Base-by-base conservation (phyloP, 2,797 vertebrate species). In the Danionella dracula region DNA sequence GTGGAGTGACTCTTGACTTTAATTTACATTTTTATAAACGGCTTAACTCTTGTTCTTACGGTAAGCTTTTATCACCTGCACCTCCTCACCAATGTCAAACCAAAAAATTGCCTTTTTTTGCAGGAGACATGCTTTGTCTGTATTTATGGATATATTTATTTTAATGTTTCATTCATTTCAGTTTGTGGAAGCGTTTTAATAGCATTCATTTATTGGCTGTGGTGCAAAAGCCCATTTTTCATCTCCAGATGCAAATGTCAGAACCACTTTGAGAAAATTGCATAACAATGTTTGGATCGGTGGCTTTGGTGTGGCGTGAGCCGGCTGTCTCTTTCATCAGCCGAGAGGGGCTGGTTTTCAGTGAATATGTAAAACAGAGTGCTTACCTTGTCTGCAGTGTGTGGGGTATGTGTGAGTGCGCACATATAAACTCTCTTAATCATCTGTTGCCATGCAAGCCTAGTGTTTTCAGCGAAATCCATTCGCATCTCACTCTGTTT, bases 261-360 rank as follows among this genome's bases (percentile, higher is more conserved):
- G 45, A 44, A 38, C 27, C 38, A 31, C 61, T 54, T 62, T 64
- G 16, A 57, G 34, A 53, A 63, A 53, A 64, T 54, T 44, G 53
- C 48, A 54, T 38, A 64, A 64, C 48, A 64, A 44, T 64, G 49
- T 53, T 64, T 53, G 48, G 37, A 63, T 63, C 60, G 15, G 60
- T 63, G 37, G 27, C 60, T 31, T 37, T 63, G 37, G 41, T 49
- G 58, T 61, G 19, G 61, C 31, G 61, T 53, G 38, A 64, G 59
- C 45, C 44, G n/a, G 38, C 48, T 34, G 48, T 64, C 61, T 64
- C 45, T 29, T 13, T 19, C 20, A 42, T 42, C 21, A 63, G 48
- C 60, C 49, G 55, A 49, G 27, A 29, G 23, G 10, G 17, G n/a
- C 15, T 48, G 20, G 13, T 17, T 49, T 49, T 4, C 59, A 31